Evolutionary conservation across 2,888 invertebrate genomes (phyloP), one percentile per base, ranked within the genome.

Genomic region (Gastracanthus pulcherrimus): DNA sequence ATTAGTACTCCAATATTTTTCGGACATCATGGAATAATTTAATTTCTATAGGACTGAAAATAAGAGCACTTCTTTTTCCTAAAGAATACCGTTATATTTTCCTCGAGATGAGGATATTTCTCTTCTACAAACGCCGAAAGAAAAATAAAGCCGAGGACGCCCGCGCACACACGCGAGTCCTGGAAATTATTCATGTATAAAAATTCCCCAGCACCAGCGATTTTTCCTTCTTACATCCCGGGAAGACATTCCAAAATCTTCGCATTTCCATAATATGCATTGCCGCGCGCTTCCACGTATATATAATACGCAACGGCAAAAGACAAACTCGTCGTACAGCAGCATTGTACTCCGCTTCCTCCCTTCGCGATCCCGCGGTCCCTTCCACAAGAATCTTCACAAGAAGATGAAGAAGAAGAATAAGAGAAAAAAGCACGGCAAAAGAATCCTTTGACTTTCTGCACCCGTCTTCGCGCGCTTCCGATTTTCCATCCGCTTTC

Each of bases 261-360:
- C 38, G 51, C 31, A 78, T 78, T 71, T 78, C 38, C 78, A 78
- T 78, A 78, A 78, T 78, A 38, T 36, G 48, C 70, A 48, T 48
- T 64, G 45, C 55, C 34, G 23, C 23, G 19, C 60, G 6, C 31
- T 11, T 16, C 26, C n/a, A 2, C 36, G 3, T n/a, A 16, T 16
- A 16, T 11, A 19, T 6, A n/a, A 60, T 19, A 11, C 38, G 19
- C 1, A 29, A n/a, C 31, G 19, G 38, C 64, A 51, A 60, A 72
- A 58, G 72, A 72, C 72, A 72, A 72, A 72, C 72, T 72, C 72
- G 41, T n/a, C 45, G 16, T n/a, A n/a, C 31, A 29, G 60, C 31
- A 41, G 29, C 11, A 41, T 72, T 16, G 41, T 58, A 70, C 41
- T 38, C 38, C 1, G n/a, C 38, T 19, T 64, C 64, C 31, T 34